phyloP scores from a whole-genome alignment of 2,888 invertebrate species.

The Orchesellides sinensis region DNA sequence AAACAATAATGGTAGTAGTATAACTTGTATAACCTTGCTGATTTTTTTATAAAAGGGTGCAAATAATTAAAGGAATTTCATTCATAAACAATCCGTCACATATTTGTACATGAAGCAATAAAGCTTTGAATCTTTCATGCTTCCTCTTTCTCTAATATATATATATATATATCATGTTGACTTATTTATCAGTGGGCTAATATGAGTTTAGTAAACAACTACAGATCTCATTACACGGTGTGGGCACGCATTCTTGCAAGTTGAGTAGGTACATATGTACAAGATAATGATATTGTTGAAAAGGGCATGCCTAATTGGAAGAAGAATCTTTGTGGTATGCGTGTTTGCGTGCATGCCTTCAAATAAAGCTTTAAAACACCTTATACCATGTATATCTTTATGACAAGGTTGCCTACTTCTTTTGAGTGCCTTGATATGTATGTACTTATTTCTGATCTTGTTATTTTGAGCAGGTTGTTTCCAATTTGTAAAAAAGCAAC shows the following conservation, averaged over 20 bases:
- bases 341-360: conserved; percentile 6
- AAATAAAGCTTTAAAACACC: background rate
- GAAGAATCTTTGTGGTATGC: conserved; percentile 24
- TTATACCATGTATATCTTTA: background rate
- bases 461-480: conserved; percentile 2
- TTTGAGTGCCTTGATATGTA: background rate
- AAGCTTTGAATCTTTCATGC: too few relatives aligned
- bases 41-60: too few relatives aligned
- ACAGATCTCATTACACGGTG: too few relatives aligned
- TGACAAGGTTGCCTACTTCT: too few relatives aligned
- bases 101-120: too few relatives aligned
- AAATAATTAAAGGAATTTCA: background rate
- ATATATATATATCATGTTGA: too few relatives aligned
- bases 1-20: too few relatives aligned
- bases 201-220: too few relatives aligned
- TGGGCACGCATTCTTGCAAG: background rate
- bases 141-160: too few relatives aligned
- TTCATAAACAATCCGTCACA: too few relatives aligned
- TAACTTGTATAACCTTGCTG: too few relatives aligned
- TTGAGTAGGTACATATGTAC: background rate
- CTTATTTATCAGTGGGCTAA: too few relatives aligned
- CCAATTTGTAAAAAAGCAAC: background rate
- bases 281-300: conserved; percentile 33
- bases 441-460: background rate
- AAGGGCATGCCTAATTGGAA: conserved; percentile 38